phyloP scores from a whole-genome alignment of 2,113 vertebrate genomes.

The Oxyura jamaicensis region DNA sequence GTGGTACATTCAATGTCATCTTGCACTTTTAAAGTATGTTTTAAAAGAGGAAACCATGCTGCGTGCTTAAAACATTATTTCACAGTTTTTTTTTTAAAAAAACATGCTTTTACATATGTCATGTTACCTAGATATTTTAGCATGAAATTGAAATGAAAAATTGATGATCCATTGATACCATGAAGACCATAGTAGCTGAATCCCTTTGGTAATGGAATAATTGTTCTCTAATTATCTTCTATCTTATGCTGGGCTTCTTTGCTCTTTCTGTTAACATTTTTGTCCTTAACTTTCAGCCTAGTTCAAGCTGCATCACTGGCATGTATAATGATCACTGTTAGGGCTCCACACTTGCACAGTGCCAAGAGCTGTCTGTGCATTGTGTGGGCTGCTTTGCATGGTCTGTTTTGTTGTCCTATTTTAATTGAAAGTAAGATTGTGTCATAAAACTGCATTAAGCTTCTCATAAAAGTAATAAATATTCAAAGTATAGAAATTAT shows the following conservation, averaged over 20 bases:
- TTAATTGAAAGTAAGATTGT: neutral
- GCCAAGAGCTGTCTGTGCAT: neutral
- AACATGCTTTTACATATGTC: rapidly evolving
- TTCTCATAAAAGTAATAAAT: neutral
- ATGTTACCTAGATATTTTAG: neutral
- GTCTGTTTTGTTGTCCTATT: neutral
- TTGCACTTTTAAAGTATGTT: neutral
- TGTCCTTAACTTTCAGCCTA: constrained; percentile 1
- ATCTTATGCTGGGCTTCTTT: neutral
- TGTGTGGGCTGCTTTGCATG: neutral
- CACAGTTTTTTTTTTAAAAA: neutral
- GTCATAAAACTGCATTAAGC: neutral
- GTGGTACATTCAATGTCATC: neutral
- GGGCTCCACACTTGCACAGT: neutral
- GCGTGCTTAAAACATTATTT: neutral
- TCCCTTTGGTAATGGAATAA: neutral
- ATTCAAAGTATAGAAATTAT: neutral
- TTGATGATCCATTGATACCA: neutral
- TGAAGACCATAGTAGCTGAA: neutral
- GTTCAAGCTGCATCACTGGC: constrained; percentile 4
- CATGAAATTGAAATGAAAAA: neutral
- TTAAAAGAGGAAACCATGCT: neutral
- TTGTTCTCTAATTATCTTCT: neutral
- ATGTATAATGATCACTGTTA: neutral
- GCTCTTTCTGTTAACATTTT: neutral